Percentiles rank a stretch among this genome's conserved stretches.
Evolutionary conservation across 2,113 vertebrate genomes (phyloP).

Genomic region (Holacanthus passer): DNA sequence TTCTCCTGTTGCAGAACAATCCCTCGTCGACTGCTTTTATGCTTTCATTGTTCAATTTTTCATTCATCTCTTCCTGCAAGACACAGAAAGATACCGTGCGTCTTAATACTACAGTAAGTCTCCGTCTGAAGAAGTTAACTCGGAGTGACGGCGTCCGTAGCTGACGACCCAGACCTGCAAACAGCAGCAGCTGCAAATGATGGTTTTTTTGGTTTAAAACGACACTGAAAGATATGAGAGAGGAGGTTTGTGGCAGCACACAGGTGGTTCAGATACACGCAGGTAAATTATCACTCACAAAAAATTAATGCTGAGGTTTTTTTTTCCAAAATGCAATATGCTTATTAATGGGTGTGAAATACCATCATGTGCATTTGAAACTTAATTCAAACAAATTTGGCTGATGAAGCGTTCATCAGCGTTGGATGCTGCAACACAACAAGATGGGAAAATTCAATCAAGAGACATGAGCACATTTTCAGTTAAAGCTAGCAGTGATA

Average conservation of each 20-base stretch:
- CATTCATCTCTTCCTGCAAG: constrained; percentile 19
- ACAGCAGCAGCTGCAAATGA: not conserved
- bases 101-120: constrained; percentile 15
- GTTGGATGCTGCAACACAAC: not conserved
- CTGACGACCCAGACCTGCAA: not conserved
- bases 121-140: constrained; percentile 51
- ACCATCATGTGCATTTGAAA: not conserved
- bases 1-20: constrained; percentile 61
- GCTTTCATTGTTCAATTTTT: constrained; percentile 68
- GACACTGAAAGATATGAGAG: not conserved
- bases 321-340: not conserved
- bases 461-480: not conserved
- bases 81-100: constrained; percentile 13
- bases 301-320: not conserved
- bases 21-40: constrained; percentile 54
- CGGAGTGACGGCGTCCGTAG: not conserved
- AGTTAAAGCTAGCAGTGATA: not conserved
- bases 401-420: not conserved
- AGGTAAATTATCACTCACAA: not conserved
- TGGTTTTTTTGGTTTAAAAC: not conserved
- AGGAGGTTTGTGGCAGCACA: not conserved
- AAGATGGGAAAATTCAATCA: not conserved
- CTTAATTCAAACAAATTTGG: not conserved
- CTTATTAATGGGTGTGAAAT: not conserved
- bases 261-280: not conserved